phyloP scores from a whole-genome alignment of 2,797 vertebrate species.

The Oreonectes daqikongensis region DNA sequence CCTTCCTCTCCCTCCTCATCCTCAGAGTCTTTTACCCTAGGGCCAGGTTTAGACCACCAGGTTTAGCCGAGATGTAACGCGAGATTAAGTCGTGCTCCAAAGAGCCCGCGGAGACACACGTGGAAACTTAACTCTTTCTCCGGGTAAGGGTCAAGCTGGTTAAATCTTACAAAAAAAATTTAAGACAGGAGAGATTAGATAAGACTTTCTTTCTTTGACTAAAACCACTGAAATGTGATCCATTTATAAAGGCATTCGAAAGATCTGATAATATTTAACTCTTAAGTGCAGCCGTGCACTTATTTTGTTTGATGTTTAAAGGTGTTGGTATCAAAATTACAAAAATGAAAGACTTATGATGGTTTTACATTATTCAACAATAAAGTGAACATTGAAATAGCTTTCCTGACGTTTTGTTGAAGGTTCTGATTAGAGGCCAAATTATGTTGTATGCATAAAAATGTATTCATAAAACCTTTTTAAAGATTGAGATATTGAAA shows the following conservation, averaged over 20 bases:
- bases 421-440: background rate
- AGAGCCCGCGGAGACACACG: slow-evolving; percentile 42
- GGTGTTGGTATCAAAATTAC: too few species aligned
- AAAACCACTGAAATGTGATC: slow-evolving; percentile 45
- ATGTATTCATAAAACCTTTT: background rate
- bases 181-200: slow-evolving; percentile 23
- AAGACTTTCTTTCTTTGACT: slow-evolving; percentile 31
- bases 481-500: background rate
- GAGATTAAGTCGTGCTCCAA: slow-evolving; percentile 53
- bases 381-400: too few species aligned
- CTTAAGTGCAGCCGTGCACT: background rate
- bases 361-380: background rate
- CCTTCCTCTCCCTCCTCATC: slow-evolving; percentile 52
- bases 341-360: background rate
- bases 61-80: slow-evolving; percentile 60
- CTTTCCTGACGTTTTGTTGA: background rate
- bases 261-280: slow-evolving; percentile 40
- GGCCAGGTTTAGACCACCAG: slow-evolving; percentile 58
- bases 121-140: slow-evolving; percentile 55
- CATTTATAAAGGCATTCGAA: slow-evolving; percentile 22
- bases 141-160: slow-evolving; percentile 55
- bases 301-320: slow-evolving; percentile 5
- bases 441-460: background rate
- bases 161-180: slow-evolving; percentile 47
- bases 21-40: slow-evolving; percentile 32